Evolutionary conservation across 2,797 vertebrate genomes (phyloP).

Genomic region (Manis javanica): DNA sequence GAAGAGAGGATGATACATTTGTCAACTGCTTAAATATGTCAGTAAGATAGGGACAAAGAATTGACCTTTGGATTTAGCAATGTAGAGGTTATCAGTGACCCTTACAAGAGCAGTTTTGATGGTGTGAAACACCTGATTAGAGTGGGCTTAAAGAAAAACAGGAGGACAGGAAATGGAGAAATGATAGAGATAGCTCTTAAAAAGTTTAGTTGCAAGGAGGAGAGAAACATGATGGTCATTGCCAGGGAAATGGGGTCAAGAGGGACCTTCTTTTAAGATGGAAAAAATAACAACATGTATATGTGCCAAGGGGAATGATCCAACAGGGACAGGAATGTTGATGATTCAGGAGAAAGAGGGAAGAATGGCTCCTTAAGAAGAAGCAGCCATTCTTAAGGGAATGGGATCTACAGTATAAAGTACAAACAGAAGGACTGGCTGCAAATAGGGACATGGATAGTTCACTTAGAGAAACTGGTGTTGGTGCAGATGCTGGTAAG

Average conservation of each 20-base stretch:
- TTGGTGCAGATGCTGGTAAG: neutral
- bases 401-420: neutral
- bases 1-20: neutral
- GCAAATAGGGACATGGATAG: neutral
- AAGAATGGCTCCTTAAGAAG: neutral
- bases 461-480: neutral
- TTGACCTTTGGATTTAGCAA: conserved; percentile 37
- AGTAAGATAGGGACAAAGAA: conserved; percentile 4
- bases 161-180: neutral
- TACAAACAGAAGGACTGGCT: neutral
- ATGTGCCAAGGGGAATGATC: neutral
- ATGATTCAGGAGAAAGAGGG: neutral
- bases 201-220: neutral
- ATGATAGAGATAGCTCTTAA: neutral
- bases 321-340: neutral
- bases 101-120: neutral
- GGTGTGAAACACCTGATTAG: neutral
- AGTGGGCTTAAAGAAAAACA: conserved; percentile 16
- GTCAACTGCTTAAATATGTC: neutral
- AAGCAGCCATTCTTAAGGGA: neutral
- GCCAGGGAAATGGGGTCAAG: neutral
- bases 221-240: neutral
- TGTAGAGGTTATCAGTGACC: conserved; percentile 15
- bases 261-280: neutral
- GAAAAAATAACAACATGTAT: neutral